Evolutionary conservation across 2,888 invertebrate species (phyloP).

Genomic region (Tenthredo mesomela): DNA sequence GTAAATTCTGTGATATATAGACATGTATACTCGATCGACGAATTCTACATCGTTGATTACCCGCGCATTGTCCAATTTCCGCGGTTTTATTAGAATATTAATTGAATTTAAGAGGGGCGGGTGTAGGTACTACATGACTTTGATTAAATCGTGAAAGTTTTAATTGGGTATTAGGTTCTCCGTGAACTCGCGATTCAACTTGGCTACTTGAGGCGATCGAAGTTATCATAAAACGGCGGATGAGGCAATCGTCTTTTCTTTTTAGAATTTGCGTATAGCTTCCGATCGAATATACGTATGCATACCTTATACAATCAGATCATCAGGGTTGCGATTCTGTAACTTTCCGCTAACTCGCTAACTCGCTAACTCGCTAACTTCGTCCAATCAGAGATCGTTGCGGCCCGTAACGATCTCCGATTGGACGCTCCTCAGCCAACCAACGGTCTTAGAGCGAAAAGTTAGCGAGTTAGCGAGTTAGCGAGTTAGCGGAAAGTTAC

Average conservation of each 20-base stretch:
- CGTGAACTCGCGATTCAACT: background rate
- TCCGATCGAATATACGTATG: background rate
- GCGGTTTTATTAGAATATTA: constrained; percentile 28
- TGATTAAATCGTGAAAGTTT: constrained; percentile 45
- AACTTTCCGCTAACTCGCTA: too few relatives aligned
- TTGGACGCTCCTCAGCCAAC: too few relatives aligned
- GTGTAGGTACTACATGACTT: constrained; percentile 6
- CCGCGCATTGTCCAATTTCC: constrained; percentile 19
- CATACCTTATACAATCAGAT: background rate
- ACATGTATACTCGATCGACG: background rate
- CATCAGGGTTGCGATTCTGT: too few relatives aligned
- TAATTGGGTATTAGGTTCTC: constrained; percentile 33
- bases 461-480: too few relatives aligned
- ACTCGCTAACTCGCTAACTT: too few relatives aligned
- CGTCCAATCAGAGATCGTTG: too few relatives aligned
- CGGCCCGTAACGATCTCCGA: too few relatives aligned
- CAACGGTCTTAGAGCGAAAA: too few relatives aligned
- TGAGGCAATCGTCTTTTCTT: background rate
- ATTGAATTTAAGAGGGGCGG: constrained; percentile 17
- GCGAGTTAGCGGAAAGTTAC: too few relatives aligned
- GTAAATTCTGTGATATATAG: constrained; percentile 5
- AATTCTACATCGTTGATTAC: constrained; percentile 31
- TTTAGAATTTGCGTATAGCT: background rate
- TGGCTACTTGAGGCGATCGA: constrained; percentile 13
- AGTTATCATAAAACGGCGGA: background rate